phyloP scores from a whole-genome alignment of 2,888 invertebrate genomes.

The Phymatocera aterrima region DNA sequence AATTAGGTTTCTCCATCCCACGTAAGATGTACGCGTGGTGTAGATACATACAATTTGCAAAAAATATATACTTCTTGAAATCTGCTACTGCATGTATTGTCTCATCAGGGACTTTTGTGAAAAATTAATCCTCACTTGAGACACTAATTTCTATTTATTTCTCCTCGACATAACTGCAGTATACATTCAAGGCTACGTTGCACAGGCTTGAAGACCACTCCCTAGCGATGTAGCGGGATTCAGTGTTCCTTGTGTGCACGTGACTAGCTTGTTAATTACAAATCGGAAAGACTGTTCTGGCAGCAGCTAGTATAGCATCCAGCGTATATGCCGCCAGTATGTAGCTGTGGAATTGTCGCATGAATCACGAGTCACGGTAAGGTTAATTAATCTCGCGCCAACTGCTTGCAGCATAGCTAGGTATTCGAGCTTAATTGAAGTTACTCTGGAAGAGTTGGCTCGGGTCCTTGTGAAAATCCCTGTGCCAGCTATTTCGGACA shows the following conservation, averaged over 20 bases:
- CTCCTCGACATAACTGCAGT: background rate
- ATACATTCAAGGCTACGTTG: background rate
- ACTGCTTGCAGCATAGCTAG: background rate
- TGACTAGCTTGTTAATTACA: constrained; percentile 43
- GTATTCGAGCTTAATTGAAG: constrained; percentile 18
- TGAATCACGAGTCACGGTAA: constrained; percentile 39
- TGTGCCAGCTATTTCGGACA: constrained; percentile 10
- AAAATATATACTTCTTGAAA: background rate
- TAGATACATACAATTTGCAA: too few species aligned
- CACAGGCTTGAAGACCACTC: constrained; percentile 45
- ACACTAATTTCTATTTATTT: background rate
- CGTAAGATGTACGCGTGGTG: too few species aligned
- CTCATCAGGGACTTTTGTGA: background rate
- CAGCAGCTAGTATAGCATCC: constrained; percentile 3
- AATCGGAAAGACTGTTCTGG: constrained; percentile 16
- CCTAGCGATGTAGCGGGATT: constrained; percentile 42
- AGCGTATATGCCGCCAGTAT: background rate
- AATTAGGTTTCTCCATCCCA: too few species aligned
- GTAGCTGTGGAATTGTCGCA: constrained; percentile 1
- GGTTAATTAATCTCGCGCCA: constrained; percentile 40
- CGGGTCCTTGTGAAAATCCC: background rate
- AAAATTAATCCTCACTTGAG: background rate
- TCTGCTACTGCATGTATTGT: background rate
- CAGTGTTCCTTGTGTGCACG: constrained; percentile 43
- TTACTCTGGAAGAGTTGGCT: background rate